These are phyloP conservation scores for Scaeva pyrastri DNA, from an alignment of 2,888 invertebrate species.

Conservation along the genomic window DNA sequence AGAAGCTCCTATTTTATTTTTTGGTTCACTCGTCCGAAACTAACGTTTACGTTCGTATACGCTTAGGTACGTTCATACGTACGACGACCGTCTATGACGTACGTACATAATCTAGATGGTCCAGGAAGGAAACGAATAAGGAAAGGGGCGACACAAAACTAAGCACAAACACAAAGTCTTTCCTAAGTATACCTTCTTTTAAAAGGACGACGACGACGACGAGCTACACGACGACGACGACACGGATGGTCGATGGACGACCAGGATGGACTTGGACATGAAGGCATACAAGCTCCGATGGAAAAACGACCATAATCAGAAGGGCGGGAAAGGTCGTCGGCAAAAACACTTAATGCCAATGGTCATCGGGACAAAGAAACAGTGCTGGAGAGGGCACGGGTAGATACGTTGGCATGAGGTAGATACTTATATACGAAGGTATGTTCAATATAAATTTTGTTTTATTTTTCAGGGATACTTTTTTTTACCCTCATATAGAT, in stretches of 20 bases:
- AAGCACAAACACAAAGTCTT: constrained; percentile 35
- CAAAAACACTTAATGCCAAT: constrained; percentile 59
- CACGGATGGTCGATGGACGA: not conserved
- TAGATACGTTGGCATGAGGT: not conserved
- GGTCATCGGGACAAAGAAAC: constrained; percentile 61
- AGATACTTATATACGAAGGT: not conserved
- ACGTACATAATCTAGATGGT: not conserved
- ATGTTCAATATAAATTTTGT: not conserved
- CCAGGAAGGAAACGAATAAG: constrained; percentile 65
- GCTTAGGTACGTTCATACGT: too few species aligned
- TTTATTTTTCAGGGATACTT: not conserved
- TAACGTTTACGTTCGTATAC: constrained; percentile 26
- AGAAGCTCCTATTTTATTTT: constrained; percentile 18
- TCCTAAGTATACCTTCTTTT: constrained; percentile 5
- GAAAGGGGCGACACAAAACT: constrained; percentile 47
- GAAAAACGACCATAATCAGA: not conserved
- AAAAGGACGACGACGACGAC: constrained; percentile 18
- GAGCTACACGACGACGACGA: not conserved
- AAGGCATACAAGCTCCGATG: not conserved
- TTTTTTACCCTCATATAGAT: not conserved
- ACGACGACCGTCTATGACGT: too few species aligned
- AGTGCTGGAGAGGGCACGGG: too few species aligned
- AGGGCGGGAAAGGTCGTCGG: constrained; percentile 18
- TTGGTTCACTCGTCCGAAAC: constrained; percentile 56
- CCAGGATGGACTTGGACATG: not conserved